Evolutionary conservation across 2,797 vertebrate genomes (phyloP), one percentile per base, ranked within the genome.

Genomic region (Notamacropus eugenii): DNA sequence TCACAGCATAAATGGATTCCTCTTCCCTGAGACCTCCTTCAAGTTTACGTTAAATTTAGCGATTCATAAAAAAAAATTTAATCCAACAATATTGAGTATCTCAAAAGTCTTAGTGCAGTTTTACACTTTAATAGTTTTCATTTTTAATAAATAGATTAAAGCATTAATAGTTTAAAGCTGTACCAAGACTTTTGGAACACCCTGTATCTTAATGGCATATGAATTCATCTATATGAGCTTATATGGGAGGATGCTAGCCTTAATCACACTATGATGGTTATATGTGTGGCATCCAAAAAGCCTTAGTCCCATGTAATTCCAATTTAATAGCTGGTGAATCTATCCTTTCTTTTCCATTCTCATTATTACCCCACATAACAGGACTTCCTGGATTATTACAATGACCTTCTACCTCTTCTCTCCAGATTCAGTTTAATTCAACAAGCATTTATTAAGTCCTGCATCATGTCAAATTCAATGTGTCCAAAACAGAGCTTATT

Each of bases 181-280:
- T 74, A n/a, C 34, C n/a, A 74, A 74, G 34, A 74, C 62, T 74
- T 40, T 74, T 74, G n/a, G 34, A 94, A 92, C 95, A 94, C 94
- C 9, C 96, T 96, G 54, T 74, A 93, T 93, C 95, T 96, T 96
- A 96, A 95, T 96, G 29, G 50, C 11, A 94, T 90, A 90, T 28
- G 55, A 13, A 92, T 90, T 40, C 92, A 95, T 62, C 6, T 29
- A 54, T 55, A 93, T 67, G 52, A 22, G 55, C 95, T 91, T 90
- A 95, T 55, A 55, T 92, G 93, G n/a, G 14, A 95, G 52, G 95
- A 94, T 4, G 16, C 29, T 74, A 40, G 93, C 54, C 93, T 95
- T 90, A 95, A 93, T 59, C 94, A 94, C 95, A 95, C 56, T 94
- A 94, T 67, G 55, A 46, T 40, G 96, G 22, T 95, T 58, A 95